These are phyloP conservation scores for Brevimyrus niger DNA, from an alignment of 2,113 vertebrate species.

Conservation along the genomic window DNA sequence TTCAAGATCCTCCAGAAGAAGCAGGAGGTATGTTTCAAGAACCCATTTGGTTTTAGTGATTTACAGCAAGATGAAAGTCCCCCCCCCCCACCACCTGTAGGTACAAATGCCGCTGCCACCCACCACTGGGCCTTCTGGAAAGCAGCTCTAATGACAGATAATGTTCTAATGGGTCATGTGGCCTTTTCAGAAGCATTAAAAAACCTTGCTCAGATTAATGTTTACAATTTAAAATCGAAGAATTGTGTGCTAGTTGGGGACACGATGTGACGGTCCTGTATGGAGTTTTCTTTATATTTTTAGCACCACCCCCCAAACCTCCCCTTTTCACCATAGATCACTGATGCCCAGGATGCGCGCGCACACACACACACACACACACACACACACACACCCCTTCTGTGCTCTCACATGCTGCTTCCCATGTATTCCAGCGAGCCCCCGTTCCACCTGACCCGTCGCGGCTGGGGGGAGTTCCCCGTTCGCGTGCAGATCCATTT, in stretches of 20 bases:
- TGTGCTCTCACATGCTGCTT: not conserved
- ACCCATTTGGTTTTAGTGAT: not conserved
- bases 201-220: not conserved
- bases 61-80: not conserved
- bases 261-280: not conserved
- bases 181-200: not conserved
- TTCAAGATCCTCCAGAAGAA: not conserved
- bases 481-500: conserved; percentile 98
- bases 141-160: not conserved
- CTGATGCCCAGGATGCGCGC: not conserved
- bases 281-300: not conserved
- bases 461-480: conserved; percentile 98
- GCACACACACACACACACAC: not conserved
- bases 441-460: conserved; percentile 90
- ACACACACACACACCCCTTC: conserved; percentile 8
- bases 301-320: not conserved
- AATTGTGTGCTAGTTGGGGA: not conserved
- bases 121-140: not conserved
- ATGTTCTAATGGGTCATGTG: not conserved
- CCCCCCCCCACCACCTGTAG: not conserved
- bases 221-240: not conserved
- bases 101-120: not conserved
- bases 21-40: not conserved
- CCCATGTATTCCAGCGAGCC: conserved; percentile 70
- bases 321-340: not conserved